Conservation (phyloP, 2,888 invertebrate genomes). For the Drosophila flavopinicola region DNA sequence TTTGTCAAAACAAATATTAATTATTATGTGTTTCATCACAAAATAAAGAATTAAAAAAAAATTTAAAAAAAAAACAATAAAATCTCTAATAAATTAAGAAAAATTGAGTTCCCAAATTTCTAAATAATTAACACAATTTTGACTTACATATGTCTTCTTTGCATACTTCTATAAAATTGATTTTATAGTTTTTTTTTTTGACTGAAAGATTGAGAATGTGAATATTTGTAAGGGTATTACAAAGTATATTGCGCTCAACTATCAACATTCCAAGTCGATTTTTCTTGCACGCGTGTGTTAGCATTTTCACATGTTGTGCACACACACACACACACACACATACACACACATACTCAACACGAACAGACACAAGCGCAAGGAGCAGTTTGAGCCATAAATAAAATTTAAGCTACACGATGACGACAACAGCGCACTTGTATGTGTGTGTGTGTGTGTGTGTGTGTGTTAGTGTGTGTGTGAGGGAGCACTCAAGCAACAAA, state of each 20-base stretch:
- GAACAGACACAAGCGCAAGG: conserved; percentile 20
- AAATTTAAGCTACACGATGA: conserved; percentile 75
- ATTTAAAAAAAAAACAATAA: no score
- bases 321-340: conserved; percentile 26
- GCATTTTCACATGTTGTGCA: conserved; percentile 50
- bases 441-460: conserved; percentile 14
- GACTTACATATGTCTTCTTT: no score
- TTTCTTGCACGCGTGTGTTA: conserved; percentile 51
- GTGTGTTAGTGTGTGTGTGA: conserved; percentile 19
- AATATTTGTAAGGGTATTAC: conserved; percentile 3
- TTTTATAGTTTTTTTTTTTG: no score
- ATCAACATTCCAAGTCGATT: conserved; percentile 27
- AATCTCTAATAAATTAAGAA: no score
- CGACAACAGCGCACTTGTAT: conserved; percentile 48
- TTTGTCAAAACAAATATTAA: no score
- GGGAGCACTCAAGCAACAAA: conserved; percentile 74
- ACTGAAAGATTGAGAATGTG: no score
- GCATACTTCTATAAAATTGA: no score
- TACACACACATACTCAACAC: conserved; percentile 19
- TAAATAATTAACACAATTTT: no score
- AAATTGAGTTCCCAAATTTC: no score
- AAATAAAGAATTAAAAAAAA: no score
- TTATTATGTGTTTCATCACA: no score
- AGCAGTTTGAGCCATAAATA: conserved; percentile 73
- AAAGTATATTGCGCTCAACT: not conserved